phyloP scores from a whole-genome alignment of 2,797 vertebrate species.

The Staurois parvus region DNA sequence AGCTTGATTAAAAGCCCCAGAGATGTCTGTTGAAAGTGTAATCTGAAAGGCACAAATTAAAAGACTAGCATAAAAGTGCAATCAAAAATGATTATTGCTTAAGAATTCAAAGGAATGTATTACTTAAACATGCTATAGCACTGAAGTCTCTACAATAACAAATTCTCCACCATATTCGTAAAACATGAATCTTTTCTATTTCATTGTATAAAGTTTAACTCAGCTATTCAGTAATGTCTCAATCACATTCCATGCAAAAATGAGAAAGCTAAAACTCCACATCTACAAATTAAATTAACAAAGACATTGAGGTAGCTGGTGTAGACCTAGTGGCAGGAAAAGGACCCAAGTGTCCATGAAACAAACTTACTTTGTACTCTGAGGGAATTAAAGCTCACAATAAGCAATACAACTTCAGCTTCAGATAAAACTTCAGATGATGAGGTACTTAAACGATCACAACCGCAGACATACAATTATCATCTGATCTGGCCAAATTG shows the following conservation, averaged over 20 bases:
- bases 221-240: neutral
- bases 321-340: neutral
- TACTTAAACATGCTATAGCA: neutral
- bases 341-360: neutral
- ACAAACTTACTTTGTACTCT: neutral
- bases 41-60: conserved; percentile 51
- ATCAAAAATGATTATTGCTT: conserved; percentile 50
- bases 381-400: too few relatives aligned
- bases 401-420: too few relatives aligned
- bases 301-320: neutral
- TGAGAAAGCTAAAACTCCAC: neutral
- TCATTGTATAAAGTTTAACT: neutral
- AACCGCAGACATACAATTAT: too few relatives aligned
- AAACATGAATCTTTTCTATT: neutral
- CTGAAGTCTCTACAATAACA: neutral
- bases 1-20: conserved; percentile 53
- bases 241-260: neutral
- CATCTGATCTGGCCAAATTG: too few relatives aligned
- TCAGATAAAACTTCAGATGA: too few relatives aligned
- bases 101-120: conserved; percentile 20
- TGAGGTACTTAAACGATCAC: too few relatives aligned
- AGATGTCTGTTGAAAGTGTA: conserved; percentile 49
- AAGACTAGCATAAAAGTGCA: conserved; percentile 41
- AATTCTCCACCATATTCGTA: neutral
- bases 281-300: neutral